Base-by-base conservation (phyloP, 2,797 vertebrate genomes). In the Chaenodraco wilsoni region DNA sequence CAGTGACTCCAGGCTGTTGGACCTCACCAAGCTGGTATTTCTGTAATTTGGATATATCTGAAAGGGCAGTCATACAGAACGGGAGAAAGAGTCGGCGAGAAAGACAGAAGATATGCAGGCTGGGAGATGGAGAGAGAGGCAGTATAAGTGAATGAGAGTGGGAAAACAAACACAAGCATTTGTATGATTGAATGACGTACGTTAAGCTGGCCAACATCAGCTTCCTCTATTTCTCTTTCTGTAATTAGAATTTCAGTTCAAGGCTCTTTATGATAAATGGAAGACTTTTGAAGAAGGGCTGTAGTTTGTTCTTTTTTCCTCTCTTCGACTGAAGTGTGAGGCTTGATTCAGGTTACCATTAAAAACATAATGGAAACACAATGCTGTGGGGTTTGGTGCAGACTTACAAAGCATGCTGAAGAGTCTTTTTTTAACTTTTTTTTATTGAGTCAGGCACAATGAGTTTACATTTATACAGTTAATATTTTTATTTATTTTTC, bases 1-100 rank as follows among this genome's bases (percentile, higher is more conserved):
- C 72, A 65, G 80, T 51, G 74, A 90, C 88, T 87, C 66, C 63
- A 64, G 70, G 85, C 89, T 78, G 61, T 50, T 84, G 74, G 84
- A 84, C 84, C 55, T 27, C 50, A 65, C 61, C 71, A 52, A 23
- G 64, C n/a, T 64, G 55, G 64, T 83, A 79, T 66, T 59, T 33
- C 56, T 54, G 46, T 84, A 76, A 88, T 90, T 86, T 78, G 21
- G 65, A 65, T 65, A 67, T 5, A 69, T 85, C 74, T 84, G 63
- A 84, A 79, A 73, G 54, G 65, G 46, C 51, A 57, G 77, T 50
- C 71, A 61, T 60, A 60, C 21, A 70, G 54, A 60, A 48, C 45
- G 9, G 8, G 44, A 60, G 9, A 48, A 40, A 63, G 9, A 72
- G 15, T 56, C 45, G 56, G 59, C 65, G 59, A 55, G 69, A 44